phyloP scores from a whole-genome alignment of 1,140 invertebrate species.

The Chironomus striatipennis region DNA sequence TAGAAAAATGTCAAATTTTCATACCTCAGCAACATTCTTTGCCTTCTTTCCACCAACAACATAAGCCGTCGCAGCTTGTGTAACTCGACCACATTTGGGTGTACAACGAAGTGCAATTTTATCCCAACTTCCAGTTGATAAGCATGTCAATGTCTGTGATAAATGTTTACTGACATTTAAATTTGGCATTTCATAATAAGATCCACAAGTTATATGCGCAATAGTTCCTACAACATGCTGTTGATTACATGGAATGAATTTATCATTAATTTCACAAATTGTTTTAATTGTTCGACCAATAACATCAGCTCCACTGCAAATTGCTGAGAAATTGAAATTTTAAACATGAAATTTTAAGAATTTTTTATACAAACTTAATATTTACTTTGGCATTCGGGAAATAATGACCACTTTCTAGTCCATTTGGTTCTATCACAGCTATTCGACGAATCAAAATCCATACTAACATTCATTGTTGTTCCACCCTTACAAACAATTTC shows the following conservation, averaged over 20 bases:
- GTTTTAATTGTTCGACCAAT: constrained; percentile 8
- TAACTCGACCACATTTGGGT: constrained; percentile 17
- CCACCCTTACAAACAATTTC: not conserved
- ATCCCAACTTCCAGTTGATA: constrained; percentile 17
- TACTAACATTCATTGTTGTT: not conserved
- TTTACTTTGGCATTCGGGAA: constrained; percentile 18
- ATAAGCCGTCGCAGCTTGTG: constrained; percentile 3
- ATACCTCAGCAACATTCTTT: constrained; percentile 17
- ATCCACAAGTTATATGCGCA: not conserved
- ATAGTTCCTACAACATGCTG: constrained; percentile 6
- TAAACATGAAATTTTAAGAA: no score
- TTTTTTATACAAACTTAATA: no score
- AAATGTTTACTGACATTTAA: not conserved
- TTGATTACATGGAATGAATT: constrained; percentile 14
- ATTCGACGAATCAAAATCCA: not conserved
- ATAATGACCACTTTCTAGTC: not conserved
- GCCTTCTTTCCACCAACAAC: not conserved
- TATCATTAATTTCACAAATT: not conserved
- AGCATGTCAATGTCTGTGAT: constrained; percentile 12
- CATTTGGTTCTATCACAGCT: not conserved
- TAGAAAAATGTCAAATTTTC: no score
- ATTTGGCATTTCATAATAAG: constrained; percentile 8
- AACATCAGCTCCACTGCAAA: constrained; percentile 6
- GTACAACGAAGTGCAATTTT: constrained; percentile 15
- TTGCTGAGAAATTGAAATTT: not conserved